phyloP scores from a whole-genome alignment of 2,888 invertebrate genomes.

The Lymantria monacha region DNA sequence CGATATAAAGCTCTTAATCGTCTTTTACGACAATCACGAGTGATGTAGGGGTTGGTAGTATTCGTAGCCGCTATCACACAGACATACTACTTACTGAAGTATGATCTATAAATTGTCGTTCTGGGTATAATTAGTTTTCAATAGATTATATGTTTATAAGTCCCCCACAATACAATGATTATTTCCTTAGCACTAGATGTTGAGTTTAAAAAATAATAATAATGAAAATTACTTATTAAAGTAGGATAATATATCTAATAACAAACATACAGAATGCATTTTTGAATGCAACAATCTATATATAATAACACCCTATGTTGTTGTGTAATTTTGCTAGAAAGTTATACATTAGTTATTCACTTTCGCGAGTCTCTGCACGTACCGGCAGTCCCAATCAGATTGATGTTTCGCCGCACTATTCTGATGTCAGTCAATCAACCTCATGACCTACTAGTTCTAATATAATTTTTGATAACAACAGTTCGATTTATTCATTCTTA shows the following conservation, averaged over 20 bases:
- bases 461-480: background rate
- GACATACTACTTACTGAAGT: too few species aligned
- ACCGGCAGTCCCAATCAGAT: conserved; percentile 11
- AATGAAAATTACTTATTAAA: too few species aligned
- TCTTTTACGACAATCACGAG: too few species aligned
- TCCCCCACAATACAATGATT: too few species aligned
- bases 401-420: conserved; percentile 17
- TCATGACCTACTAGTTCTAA: conserved; percentile 21
- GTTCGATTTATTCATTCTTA: background rate
- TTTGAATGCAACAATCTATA: conserved; percentile 6
- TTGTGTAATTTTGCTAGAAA: conserved; percentile 38
- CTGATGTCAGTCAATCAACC: conserved; percentile 28
- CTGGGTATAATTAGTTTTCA: too few species aligned
- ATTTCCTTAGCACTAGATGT: too few species aligned
- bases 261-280: conserved; percentile 15
- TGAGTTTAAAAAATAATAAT: too few species aligned
- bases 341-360: conserved; percentile 32
- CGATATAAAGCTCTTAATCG: too few species aligned
- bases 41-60: too few species aligned
- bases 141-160: too few species aligned
- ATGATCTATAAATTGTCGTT: too few species aligned
- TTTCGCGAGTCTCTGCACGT: conserved; percentile 36
- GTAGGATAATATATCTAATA: conserved; percentile 4
- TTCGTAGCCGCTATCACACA: too few species aligned
- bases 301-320: conserved; percentile 8